phyloP scores from a whole-genome alignment of 2,888 invertebrate species.

The Drosophila paracracens region DNA sequence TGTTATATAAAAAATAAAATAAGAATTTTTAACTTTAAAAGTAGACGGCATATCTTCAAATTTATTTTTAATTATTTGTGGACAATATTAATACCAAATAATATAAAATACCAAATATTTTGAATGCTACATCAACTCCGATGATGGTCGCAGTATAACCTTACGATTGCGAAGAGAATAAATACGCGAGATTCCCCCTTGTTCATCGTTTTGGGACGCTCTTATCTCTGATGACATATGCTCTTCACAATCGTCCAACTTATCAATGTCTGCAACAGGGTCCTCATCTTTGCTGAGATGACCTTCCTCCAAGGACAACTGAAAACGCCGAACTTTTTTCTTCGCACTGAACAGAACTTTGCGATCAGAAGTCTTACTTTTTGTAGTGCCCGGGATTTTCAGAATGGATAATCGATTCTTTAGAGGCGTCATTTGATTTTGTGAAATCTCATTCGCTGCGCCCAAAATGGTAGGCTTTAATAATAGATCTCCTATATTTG shows the following conservation, averaged over 20 bases:
- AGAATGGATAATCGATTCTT: constrained; percentile 75
- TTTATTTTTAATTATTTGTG: not conserved
- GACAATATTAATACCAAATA: not conserved
- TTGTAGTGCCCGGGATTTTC: constrained; percentile 81
- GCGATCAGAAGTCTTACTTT: constrained; percentile 51
- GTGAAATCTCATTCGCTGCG: constrained; percentile 39
- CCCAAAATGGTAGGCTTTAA: constrained; percentile 56
- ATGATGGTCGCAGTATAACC: constrained; percentile 48
- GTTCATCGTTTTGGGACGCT: not conserved
- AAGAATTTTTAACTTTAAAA: not conserved
- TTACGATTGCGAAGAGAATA: constrained; percentile 55
- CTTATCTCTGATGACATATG: constrained; percentile 52
- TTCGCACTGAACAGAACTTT: constrained; percentile 80
- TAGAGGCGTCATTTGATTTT: constrained; percentile 9
- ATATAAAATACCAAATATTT: not conserved
- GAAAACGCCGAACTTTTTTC: constrained; percentile 74
- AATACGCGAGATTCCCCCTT: constrained; percentile 19
- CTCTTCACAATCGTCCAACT: constrained; percentile 60
- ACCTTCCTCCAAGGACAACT: constrained; percentile 75
- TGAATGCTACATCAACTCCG: constrained; percentile 33
- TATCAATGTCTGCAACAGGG: constrained; percentile 15
- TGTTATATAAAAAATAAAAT: not conserved
- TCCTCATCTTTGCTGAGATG: constrained; percentile 46
- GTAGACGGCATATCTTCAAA: not conserved
- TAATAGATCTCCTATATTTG: constrained; percentile 37